These are phyloP conservation scores for Acleris cristana DNA, from an alignment of 2,888 invertebrate genomes.

Conservation along the genomic window DNA sequence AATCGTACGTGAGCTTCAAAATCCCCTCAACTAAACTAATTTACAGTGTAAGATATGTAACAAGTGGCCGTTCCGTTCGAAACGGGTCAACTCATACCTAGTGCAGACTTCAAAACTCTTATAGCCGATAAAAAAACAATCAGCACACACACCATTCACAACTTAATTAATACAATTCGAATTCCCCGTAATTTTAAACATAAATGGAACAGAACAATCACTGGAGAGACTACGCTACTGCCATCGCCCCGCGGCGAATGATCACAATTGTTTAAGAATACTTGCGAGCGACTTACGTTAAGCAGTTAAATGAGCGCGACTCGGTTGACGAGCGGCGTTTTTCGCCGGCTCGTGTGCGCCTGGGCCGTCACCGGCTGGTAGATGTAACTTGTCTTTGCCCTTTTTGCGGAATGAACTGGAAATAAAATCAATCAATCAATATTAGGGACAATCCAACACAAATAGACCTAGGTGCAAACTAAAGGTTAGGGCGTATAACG, in stretches of 20 bases:
- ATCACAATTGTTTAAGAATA: slow-evolving; percentile 58
- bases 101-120: slow-evolving; percentile 17
- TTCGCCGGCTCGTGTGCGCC: slow-evolving; percentile 83
- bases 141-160: slow-evolving; percentile 54
- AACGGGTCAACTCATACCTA: slow-evolving; percentile 43
- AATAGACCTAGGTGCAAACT: too few species aligned
- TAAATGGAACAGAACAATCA: slow-evolving; percentile 60
- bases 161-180: slow-evolving; percentile 53
- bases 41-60: slow-evolving; percentile 80
- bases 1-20: slow-evolving; percentile 21
- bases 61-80: slow-evolving; percentile 67
- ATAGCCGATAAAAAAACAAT: slow-evolving; percentile 39
- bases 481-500: too few species aligned
- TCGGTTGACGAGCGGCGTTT: slow-evolving; percentile 85
- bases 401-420: slow-evolving; percentile 77
- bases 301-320: slow-evolving; percentile 67
- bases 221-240: slow-evolving; percentile 52
- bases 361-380: slow-evolving; percentile 74
- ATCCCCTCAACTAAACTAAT: slow-evolving; percentile 50
- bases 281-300: slow-evolving; percentile 17
- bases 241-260: slow-evolving; percentile 52
- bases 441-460: too few species aligned
- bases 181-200: slow-evolving; percentile 47
- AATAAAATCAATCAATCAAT: slow-evolving; percentile 35
- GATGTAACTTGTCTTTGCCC: slow-evolving; percentile 73